A percentile compares a stretch with the other conserved stretches of the same genome.
These are phyloP conservation scores for Eretmocerus hayati DNA, from an alignment of 2,888 invertebrate species.

Conservation along the genomic window DNA sequence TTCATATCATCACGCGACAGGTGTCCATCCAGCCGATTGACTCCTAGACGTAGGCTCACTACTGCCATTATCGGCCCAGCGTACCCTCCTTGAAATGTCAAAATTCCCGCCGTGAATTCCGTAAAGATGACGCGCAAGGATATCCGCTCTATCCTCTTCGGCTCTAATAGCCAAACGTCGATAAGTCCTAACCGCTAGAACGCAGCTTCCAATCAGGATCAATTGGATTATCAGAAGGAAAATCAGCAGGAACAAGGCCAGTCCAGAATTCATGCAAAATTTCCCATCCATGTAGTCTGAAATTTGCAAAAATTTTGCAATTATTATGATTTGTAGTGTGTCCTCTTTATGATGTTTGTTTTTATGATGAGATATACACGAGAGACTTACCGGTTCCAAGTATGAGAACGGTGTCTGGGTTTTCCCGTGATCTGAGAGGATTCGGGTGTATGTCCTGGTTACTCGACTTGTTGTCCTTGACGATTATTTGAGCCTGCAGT, in stretches of 20 bases:
- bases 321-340: too few relatives aligned
- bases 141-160: slow-evolving; percentile 40
- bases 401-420: slow-evolving; percentile 50
- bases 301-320: too few relatives aligned
- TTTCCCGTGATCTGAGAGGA: slow-evolving; percentile 54
- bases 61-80: slow-evolving; percentile 40
- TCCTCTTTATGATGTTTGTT: neutral
- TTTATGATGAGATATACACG: neutral
- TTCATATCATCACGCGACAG: too few relatives aligned
- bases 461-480: slow-evolving; percentile 36
- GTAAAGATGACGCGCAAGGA: slow-evolving; percentile 40
- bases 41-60: too few relatives aligned
- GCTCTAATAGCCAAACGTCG: slow-evolving; percentile 34
- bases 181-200: slow-evolving; percentile 52
- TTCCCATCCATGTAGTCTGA: slow-evolving; percentile 38
- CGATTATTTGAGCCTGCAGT: slow-evolving; percentile 54
- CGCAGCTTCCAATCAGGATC: slow-evolving; percentile 51
- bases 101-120: slow-evolving; percentile 42
- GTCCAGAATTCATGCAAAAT: slow-evolving; percentile 58
- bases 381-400: slow-evolving; percentile 51
- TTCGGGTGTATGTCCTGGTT: slow-evolving; percentile 56
- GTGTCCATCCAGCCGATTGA: too few relatives aligned
- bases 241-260: slow-evolving; percentile 59
- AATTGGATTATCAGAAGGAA: slow-evolving; percentile 59
- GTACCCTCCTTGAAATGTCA: slow-evolving; percentile 38